A percentile compares a stretch with the other conserved stretches of the same genome.
Evolutionary conservation across 1,140 invertebrate species (phyloP).

Genomic region (Rhopalosiphum padi): DNA sequence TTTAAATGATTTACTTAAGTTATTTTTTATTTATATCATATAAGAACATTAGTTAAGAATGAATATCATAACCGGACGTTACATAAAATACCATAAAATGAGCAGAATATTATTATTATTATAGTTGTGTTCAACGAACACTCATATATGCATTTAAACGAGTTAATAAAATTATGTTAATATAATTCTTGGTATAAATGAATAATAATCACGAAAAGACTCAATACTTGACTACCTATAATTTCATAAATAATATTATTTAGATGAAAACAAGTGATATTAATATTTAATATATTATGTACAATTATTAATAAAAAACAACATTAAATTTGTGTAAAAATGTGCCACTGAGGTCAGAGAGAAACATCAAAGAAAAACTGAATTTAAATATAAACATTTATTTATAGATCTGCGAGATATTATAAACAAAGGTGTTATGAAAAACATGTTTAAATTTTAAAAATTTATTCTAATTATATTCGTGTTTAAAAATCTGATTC

Average conservation of each 20-base stretch:
- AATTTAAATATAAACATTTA: not conserved
- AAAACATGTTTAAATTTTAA: not conserved
- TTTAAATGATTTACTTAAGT: not conserved
- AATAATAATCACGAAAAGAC: not conserved
- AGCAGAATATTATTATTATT: not conserved
- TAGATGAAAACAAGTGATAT: not conserved
- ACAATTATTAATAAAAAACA: slow-evolving; percentile 14
- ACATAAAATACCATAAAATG: not conserved
- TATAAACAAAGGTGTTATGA: not conserved
- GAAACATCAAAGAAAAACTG: not conserved
- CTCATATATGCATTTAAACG: not conserved
- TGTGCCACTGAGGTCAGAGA: not conserved
- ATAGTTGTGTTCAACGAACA: not conserved
- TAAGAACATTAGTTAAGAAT: not conserved
- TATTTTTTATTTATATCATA: slow-evolving; percentile 25
- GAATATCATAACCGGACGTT: not conserved
- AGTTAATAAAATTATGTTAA: slow-evolving; percentile 8
- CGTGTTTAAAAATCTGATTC: not conserved
- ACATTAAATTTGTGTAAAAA: not conserved
- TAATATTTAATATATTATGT: slow-evolving; percentile 1
- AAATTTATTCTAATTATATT: not conserved
- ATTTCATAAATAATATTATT: slow-evolving; percentile 22
- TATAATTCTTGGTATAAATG: not conserved
- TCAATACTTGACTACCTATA: not conserved
- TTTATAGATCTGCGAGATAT: not conserved